A percentile compares a stretch with the other conserved stretches of the same genome.
Conservation (phyloP, 2,113 vertebrate species). For the Anguilla japonica region DNA sequence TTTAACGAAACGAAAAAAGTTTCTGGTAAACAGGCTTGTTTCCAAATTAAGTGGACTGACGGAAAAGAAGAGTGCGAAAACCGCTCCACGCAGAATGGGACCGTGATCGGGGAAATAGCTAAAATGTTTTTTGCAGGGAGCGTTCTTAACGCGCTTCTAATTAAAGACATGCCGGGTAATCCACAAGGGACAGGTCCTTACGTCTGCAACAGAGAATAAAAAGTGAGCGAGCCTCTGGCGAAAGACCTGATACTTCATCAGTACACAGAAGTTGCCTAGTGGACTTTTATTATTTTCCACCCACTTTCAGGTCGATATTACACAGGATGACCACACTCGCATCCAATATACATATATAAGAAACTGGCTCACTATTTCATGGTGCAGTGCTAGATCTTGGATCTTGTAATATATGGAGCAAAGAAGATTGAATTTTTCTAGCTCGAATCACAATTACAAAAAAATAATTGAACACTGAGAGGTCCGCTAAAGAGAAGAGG, state of each 20-base stretch:
- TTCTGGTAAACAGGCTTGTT: slow-evolving; percentile 61
- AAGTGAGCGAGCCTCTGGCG: slow-evolving; percentile 56
- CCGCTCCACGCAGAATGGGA: slow-evolving; percentile 38
- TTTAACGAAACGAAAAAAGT: slow-evolving; percentile 56
- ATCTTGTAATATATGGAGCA: slow-evolving; percentile 22
- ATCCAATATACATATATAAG: slow-evolving; percentile 62
- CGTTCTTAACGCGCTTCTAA: slow-evolving; percentile 55
- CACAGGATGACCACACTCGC: slow-evolving; percentile 52
- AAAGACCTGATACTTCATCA: slow-evolving; percentile 34
- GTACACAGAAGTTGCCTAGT: slow-evolving; percentile 49
- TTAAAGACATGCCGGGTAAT: slow-evolving; percentile 60
- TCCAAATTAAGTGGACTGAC: slow-evolving; percentile 59
- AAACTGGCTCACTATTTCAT: slow-evolving; percentile 47
- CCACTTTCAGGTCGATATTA: slow-evolving; percentile 54
- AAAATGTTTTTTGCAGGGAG: slow-evolving; percentile 44
- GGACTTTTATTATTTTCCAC: slow-evolving; percentile 59
- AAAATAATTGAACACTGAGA: slow-evolving; percentile 15
- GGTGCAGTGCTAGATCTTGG: slow-evolving; percentile 43
- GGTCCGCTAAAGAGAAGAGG: neutral
- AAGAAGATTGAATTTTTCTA: neutral
- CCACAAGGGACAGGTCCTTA: slow-evolving; percentile 70
- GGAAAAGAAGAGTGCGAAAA: slow-evolving; percentile 50
- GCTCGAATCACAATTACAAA: neutral
- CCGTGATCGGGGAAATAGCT: slow-evolving; percentile 56
- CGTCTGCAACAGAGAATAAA: slow-evolving; percentile 72